A percentile compares a stretch with the other conserved stretches of the same genome.
Evolutionary conservation across 2,888 invertebrate genomes (phyloP).

Genomic region (Marronus borbonicus): DNA sequence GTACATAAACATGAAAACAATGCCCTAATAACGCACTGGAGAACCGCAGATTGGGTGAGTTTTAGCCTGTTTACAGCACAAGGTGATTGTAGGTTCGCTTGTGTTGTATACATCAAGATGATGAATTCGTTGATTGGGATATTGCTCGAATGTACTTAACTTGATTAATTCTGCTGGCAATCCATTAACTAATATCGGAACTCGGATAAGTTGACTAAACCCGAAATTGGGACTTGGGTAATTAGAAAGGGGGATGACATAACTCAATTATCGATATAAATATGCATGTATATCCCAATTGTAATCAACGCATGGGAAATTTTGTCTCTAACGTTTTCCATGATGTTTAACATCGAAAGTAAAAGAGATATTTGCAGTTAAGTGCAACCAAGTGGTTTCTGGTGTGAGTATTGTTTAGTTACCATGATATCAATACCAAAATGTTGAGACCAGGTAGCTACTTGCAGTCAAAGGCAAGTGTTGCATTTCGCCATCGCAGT

Average conservation of each 20-base stretch:
- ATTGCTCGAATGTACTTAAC: neutral
- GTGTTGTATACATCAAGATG: neutral
- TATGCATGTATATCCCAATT: too few relatives aligned
- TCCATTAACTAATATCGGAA: neutral
- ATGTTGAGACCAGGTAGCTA: too few relatives aligned
- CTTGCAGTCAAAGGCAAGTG: too few relatives aligned
- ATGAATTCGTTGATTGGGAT: neutral
- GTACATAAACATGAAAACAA: neutral
- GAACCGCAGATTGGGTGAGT: too few relatives aligned
- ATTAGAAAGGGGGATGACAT: neutral
- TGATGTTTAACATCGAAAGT: too few relatives aligned
- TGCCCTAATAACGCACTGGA: neutral
- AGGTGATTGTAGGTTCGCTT: neutral
- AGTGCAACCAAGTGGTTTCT: too few relatives aligned
- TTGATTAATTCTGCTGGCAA: neutral
- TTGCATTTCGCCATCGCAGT: too few relatives aligned
- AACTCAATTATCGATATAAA: neutral
- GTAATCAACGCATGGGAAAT: too few relatives aligned
- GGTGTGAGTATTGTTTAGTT: too few relatives aligned
- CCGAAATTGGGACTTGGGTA: neutral
- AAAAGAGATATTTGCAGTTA: too few relatives aligned
- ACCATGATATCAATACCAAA: too few relatives aligned
- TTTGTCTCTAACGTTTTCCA: too few relatives aligned
- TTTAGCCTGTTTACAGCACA: neutral
- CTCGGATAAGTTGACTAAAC: neutral